Evolutionary conservation across 2,888 invertebrate species (phyloP), one percentile per base, ranked within the genome.

Genomic region (Galeruca laticollis): DNA sequence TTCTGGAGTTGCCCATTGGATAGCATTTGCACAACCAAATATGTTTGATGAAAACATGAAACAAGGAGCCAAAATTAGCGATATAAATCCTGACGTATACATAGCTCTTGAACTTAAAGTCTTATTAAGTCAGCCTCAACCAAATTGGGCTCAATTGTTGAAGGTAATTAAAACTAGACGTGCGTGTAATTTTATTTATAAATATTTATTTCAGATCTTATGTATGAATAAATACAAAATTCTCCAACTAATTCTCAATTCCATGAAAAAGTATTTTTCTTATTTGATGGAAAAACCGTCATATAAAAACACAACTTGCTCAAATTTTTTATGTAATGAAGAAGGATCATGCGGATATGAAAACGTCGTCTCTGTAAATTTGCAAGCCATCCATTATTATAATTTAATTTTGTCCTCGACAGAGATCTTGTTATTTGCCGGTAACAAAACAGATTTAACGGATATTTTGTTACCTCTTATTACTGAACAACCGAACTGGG

Each of bases 71-170:
- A 77, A 72, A 60, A 85, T 88, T 0, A 82, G 83, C 6, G 89
- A 90, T 64, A 82, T 93, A 6, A 68, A 69, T 47, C 86, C 88
- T 10, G 88, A 88, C 72, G 89, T 90, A 2, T 90, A 90, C 2
- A 87, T 93, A 11, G 90, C 91, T 0, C 82, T 94, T 67, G 94
- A 94, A 77, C 81, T 94, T 33, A 89, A 89, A 57, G 92, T 94
- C 0, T 80, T 94, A 43, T 82, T 93, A 65, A 90, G 92, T 0
- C 94, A 94, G 78, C 94, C 94, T 0, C 94, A 94, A 79, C 92
- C 94, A 0, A 91, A 91, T 62, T 94, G 94, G 94, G 86, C 91
- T 0, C 88, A 91, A 73, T 83, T 94, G 21, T 86, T 94, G 0
- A 94, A 93, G 88, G 94, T 93, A 77, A 56, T 37, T 18, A n/a